phyloP scores from a whole-genome alignment of 2,888 invertebrate species.

The Malachius bipustulatus region DNA sequence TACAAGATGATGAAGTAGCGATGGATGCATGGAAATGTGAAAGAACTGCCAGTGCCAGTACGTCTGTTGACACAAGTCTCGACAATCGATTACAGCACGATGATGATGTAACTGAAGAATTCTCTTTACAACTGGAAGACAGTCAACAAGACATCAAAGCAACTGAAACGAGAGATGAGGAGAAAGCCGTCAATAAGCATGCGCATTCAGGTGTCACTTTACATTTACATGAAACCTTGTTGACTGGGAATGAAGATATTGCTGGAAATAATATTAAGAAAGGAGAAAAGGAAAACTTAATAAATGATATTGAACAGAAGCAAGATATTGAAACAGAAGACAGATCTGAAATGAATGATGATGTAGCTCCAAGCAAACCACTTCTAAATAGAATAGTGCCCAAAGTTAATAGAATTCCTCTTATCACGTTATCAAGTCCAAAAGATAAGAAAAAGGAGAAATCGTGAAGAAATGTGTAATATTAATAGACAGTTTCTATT shows the following conservation, averaged over 20 bases:
- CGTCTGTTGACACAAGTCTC: not conserved
- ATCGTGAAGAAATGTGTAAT: too few species aligned
- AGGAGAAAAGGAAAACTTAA: not conserved
- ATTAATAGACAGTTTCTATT: too few species aligned
- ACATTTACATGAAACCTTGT: too few species aligned
- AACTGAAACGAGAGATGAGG: conserved; percentile 20
- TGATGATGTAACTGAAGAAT: conserved; percentile 25
- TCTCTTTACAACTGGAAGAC: conserved; percentile 24
- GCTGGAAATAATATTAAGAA: conserved; percentile 2
- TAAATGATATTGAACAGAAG: not conserved
- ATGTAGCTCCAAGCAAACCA: not conserved
- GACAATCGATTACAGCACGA: conserved; percentile 6
- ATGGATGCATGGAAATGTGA: conserved; percentile 24
- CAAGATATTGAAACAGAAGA: not conserved
- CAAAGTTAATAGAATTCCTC: conserved; percentile 46
- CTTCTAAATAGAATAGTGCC: conserved; percentile 5
- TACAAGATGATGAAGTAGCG: conserved; percentile 21
- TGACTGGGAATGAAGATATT: not conserved
- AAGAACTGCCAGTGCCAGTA: conserved; percentile 7
- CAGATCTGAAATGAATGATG: not conserved
- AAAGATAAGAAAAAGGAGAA: conserved; percentile 49
- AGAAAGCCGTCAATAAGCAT: conserved; percentile 21
- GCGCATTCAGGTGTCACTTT: too few species aligned
- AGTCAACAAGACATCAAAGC: conserved; percentile 14
- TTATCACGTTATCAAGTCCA: conserved; percentile 69